These are phyloP conservation scores for Caenorhabditis uteleia DNA, from an alignment of 2,888 invertebrate genomes.

Conservation along the genomic window DNA sequence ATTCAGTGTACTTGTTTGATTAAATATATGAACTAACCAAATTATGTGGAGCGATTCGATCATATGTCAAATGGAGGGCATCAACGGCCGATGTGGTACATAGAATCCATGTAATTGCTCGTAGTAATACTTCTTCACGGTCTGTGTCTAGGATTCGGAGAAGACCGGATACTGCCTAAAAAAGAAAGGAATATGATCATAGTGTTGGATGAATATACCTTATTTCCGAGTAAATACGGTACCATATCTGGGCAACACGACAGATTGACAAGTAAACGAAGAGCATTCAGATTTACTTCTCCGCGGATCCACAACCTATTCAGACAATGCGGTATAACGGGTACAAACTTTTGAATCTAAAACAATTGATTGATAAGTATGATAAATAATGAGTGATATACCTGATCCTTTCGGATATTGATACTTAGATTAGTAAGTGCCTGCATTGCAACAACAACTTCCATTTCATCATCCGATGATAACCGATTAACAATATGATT, in stretches of 20 bases:
- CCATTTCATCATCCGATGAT: slow-evolving; percentile 57
- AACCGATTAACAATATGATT: slow-evolving; percentile 52
- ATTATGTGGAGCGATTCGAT: slow-evolving; percentile 54
- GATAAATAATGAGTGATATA: slow-evolving; percentile 3
- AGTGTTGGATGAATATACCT: slow-evolving; percentile 71
- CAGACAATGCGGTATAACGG: slow-evolving; percentile 56
- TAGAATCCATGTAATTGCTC: slow-evolving; percentile 63
- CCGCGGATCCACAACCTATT: slow-evolving; percentile 59
- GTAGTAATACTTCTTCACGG: slow-evolving; percentile 58
- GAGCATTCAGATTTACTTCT: slow-evolving; percentile 69
- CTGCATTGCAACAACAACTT: slow-evolving; percentile 63
- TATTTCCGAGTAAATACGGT: slow-evolving; percentile 75
- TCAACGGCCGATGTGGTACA: slow-evolving; percentile 64
- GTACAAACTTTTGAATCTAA: slow-evolving; percentile 49
- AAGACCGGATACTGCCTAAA: slow-evolving; percentile 59
- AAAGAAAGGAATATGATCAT: slow-evolving; percentile 2
- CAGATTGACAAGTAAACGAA: slow-evolving; percentile 75
- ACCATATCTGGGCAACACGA: slow-evolving; percentile 76
- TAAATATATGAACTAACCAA: slow-evolving; percentile 25
- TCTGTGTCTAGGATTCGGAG: slow-evolving; percentile 62
- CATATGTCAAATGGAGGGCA: slow-evolving; percentile 58
- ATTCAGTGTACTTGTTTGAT: background rate
- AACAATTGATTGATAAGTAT: background rate
- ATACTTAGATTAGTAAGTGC: slow-evolving; percentile 64
- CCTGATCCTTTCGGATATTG: slow-evolving; percentile 52